These are phyloP conservation scores for Limnothrissa miodon DNA, from an alignment of 2,113 vertebrate genomes.

Conservation along the genomic window DNA sequence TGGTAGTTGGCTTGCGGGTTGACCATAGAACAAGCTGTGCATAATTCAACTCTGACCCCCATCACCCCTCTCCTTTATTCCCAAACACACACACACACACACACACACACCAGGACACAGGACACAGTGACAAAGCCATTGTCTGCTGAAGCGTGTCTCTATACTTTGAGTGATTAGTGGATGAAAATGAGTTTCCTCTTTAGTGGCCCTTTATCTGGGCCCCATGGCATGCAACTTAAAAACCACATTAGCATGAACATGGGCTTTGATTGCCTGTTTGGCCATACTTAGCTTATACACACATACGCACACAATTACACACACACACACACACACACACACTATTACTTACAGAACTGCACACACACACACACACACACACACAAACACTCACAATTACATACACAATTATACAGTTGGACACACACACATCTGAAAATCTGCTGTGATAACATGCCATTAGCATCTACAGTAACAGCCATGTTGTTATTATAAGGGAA, in stretches of 20 bases:
- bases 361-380: background rate
- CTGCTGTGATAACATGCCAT: constrained; percentile 56
- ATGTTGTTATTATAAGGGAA: constrained; percentile 64
- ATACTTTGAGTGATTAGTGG: constrained; percentile 27
- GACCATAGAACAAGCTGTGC: background rate
- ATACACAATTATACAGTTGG: background rate
- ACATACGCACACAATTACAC: no score
- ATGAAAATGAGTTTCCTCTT: constrained; percentile 28
- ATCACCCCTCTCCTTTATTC: no score
- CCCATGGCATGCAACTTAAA: constrained; percentile 37
- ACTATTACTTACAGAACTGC: background rate
- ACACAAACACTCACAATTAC: background rate
- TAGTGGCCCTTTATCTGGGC: constrained; percentile 40
- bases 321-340: background rate
- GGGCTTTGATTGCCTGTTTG: constrained; percentile 49
- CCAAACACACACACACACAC: no score
- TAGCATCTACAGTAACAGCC: constrained; percentile 56
- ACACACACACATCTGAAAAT: constrained; percentile 54
- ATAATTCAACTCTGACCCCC: background rate
- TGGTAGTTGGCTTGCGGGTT: background rate
- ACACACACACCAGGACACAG: no score
- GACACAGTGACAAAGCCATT: background rate
- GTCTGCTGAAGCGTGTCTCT: constrained; percentile 13
- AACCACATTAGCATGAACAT: constrained; percentile 43
- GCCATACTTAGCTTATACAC: constrained; percentile 21